Conservation (phyloP, 1,140 invertebrate species). For the Leptonema lineaticorne region DNA sequence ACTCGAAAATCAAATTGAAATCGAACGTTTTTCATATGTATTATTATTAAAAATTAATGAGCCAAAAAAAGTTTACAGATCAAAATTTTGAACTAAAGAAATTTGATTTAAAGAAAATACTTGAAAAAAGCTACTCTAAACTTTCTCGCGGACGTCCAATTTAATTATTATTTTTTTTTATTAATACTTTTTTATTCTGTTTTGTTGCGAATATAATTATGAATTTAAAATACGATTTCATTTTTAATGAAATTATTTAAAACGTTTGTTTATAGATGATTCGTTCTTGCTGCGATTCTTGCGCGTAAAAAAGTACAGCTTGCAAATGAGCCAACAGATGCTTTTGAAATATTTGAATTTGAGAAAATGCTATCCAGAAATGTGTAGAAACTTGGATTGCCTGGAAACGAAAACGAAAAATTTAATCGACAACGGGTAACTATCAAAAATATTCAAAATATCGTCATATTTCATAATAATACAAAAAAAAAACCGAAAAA, state of each 20-base stretch:
- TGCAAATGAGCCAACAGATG: conserved; percentile 76
- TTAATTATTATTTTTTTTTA: conserved; percentile 2
- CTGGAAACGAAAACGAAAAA: conserved; percentile 62
- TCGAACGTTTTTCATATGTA: no score
- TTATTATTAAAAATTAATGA: no score
- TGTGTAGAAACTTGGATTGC: conserved; percentile 66
- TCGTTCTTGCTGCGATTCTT: conserved; percentile 76
- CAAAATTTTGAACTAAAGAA: background rate
- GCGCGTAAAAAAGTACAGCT: conserved; percentile 74
- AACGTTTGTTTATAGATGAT: conserved; percentile 58
- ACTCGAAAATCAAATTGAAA: no score
- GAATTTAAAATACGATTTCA: background rate
- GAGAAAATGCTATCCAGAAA: conserved; percentile 63
- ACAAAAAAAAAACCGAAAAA: no score
- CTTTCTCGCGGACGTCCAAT: background rate
- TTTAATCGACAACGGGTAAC: conserved; percentile 65
- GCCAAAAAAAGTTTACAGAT: no score
- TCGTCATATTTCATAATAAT: no score
- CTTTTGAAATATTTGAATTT: conserved; percentile 79
- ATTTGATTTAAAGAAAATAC: background rate
- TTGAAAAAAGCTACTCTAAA: background rate
- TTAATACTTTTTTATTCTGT: background rate
- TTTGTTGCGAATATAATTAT: background rate
- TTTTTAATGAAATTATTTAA: conserved; percentile 30
- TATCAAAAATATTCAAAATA: no score